A percentile compares a stretch with the other conserved stretches of the same genome.
phyloP scores from a whole-genome alignment of 1,140 invertebrate genomes.

The Drosophila parvula region DNA sequence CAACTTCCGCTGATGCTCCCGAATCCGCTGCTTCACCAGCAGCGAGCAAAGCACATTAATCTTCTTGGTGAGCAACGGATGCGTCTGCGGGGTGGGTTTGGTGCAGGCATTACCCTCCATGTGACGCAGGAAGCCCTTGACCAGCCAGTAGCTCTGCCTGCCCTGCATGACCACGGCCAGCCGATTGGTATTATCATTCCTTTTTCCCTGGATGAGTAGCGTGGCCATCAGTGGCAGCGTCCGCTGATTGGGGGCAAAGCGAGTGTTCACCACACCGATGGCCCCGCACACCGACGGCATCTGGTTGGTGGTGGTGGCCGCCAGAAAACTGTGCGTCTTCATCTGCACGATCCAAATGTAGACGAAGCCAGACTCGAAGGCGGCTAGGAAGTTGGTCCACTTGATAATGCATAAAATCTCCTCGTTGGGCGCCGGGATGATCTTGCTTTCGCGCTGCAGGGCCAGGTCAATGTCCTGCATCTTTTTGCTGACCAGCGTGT shows the following conservation, averaged over 20 bases:
- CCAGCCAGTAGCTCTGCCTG: conserved; percentile 70
- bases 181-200: conserved; percentile 54
- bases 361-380: conserved; percentile 66
- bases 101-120: conserved; percentile 69
- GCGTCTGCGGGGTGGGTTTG: conserved; percentile 73
- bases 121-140: conserved; percentile 73
- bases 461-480: conserved; percentile 82
- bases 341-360: conserved; percentile 79
- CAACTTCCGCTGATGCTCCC: conserved; percentile 58
- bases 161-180: conserved; percentile 81
- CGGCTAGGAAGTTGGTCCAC: conserved; percentile 76
- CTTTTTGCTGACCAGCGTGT: conserved; percentile 76
- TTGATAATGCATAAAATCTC: conserved; percentile 79
- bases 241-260: conserved; percentile 43
- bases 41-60: conserved; percentile 76
- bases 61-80: conserved; percentile 77
- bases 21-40: conserved; percentile 70
- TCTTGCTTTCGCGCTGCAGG: conserved; percentile 74
- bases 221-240: conserved; percentile 61
- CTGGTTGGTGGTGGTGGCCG: conserved; percentile 69
- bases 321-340: conserved; percentile 59
- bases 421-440: conserved; percentile 74
- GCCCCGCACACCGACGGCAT: conserved; percentile 73
- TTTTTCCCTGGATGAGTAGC: conserved; percentile 61
- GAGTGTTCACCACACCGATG: conserved; percentile 66